Evolutionary conservation across 2,888 invertebrate species (phyloP), one percentile per base, ranked within the genome.

Genomic region (Cacoxenus indagator): DNA sequence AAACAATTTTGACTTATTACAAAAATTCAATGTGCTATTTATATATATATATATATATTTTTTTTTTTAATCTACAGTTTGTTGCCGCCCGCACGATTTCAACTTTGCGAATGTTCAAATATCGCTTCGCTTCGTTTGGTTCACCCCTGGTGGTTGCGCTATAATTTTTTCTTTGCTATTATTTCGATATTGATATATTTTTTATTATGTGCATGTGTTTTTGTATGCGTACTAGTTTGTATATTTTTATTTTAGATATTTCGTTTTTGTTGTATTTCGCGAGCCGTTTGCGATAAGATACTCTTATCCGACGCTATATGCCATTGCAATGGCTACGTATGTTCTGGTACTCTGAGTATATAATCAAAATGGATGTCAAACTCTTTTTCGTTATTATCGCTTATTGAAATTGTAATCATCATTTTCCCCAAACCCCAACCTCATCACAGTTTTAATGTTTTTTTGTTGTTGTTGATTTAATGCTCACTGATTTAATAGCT

Each of bases 201-300:
- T n/a, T n/a, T n/a, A n/a, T 51, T 19, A 51, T 51, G 19, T 9
- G 26, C 26, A 54, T 11, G 26, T 54, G 11, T 24, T 19, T 54
- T 4, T 54, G 26, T 54, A 9, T 54, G 54, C 26, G 22, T 22
- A 2, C 17, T 8, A n/a, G 48, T 48, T 48, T 48, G 6, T 6
- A n/a, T 17, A 17, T 17, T 48, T 6, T 48, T 48, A n/a, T 19
- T 11, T 37, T 19, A 48, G n/a, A 5, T 37, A 37, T 11, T 37
- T 5, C 37, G 37, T 11, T 37, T 37, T 5, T 37, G 37, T 17
- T 46, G 14, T 6, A 17, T 46, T 46, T 17, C 19, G 46, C 3
- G 17, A 46, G 46, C 46, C 17, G n/a, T n/a, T 3, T 22, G 54
- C 54, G 54, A 54, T 54, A 54, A 54, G 54, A 54, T 54, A 51